Base-by-base conservation (phyloP, 2,113 vertebrate genomes). In the Brienomyrus longianalis region DNA sequence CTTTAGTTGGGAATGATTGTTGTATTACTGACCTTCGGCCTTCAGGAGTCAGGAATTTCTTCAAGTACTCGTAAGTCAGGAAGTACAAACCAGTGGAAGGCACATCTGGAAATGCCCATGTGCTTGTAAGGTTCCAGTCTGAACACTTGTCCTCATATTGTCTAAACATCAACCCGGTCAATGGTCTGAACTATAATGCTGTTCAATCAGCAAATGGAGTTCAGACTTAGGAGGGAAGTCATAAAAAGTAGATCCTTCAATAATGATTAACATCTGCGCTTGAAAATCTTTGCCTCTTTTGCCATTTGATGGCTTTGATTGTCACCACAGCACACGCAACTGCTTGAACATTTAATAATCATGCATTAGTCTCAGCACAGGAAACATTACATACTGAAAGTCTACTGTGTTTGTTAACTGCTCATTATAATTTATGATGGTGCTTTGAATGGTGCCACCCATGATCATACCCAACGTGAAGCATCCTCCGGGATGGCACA, bases 41-140 rank as follows among this genome's bases (percentile, higher is more conserved):
- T n/a, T 95, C 94, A 8, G 95, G 92, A 8, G 95, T 96, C 88
- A 96, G 91, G 54, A 92, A 0, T 11, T 92, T 87, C 92, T 96
- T 96, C 59, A 96, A 91, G 92, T 90, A 93, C 90, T 96, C 95
- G 5, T 96, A 96, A 0, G 95, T 96, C 80, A 96, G 91, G 90
- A 96, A 96, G 91, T 96, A 96, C 0, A 96, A 88, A n/a, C 96
- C 96, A 5, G 86, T 93, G 0, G 96, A 95, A 88, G 96, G 96
- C 86, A 96, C 94, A 87, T 96, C 96, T 96, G n/a, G 10, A 45
- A 88, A 43, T 88, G 39, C 84, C 43, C 54, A 74, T 47, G 47
- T 17, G n/a, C 31, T 54, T 87, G 39, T 47, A 84, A 84, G 19
- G 39, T 84, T 84, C 45, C 39, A 47, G 43, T 86, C 5, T 50